Evolutionary conservation across 2,797 vertebrate species (phyloP).

Genomic region (Microtus agrestis): DNA sequence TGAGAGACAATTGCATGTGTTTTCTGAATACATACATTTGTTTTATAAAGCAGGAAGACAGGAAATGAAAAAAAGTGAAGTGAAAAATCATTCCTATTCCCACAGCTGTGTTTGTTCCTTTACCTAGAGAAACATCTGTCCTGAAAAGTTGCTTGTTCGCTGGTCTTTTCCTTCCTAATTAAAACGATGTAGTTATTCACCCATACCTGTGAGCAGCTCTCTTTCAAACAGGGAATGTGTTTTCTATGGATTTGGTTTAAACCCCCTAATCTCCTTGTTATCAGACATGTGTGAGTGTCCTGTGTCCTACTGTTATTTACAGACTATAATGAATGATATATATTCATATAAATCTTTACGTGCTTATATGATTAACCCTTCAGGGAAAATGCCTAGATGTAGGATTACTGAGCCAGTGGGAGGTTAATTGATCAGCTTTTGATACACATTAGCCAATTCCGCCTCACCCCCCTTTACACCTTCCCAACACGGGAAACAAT

Average conservation of each 20-base stretch:
- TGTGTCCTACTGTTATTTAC: not conserved
- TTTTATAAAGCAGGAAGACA: conserved; percentile 43
- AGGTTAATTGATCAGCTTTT: not conserved
- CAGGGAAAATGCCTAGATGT: not conserved
- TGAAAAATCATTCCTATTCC: not conserved
- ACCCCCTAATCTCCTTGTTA: not conserved
- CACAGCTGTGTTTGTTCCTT: not conserved
- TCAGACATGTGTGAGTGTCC: not conserved
- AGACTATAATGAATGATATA: not conserved
- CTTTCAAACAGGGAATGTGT: not conserved
- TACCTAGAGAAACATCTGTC: not conserved
- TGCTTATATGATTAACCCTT: not conserved
- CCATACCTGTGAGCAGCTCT: not conserved
- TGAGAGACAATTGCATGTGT: not conserved
- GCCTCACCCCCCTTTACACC: not conserved
- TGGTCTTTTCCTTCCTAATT: not conserved
- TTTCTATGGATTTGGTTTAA: not conserved
- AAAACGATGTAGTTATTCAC: not conserved
- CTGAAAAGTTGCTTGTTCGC: not conserved
- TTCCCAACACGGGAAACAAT: not conserved
- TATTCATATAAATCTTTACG: not conserved
- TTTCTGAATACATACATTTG: not conserved
- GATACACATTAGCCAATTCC: not conserved
- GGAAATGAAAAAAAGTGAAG: not conserved
- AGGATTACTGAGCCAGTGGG: not conserved